A percentile compares a stretch with the other conserved stretches of the same genome.
These are phyloP conservation scores for Drosophila ogumai DNA, from an alignment of 1,140 invertebrate species.

Conservation along the genomic window DNA sequence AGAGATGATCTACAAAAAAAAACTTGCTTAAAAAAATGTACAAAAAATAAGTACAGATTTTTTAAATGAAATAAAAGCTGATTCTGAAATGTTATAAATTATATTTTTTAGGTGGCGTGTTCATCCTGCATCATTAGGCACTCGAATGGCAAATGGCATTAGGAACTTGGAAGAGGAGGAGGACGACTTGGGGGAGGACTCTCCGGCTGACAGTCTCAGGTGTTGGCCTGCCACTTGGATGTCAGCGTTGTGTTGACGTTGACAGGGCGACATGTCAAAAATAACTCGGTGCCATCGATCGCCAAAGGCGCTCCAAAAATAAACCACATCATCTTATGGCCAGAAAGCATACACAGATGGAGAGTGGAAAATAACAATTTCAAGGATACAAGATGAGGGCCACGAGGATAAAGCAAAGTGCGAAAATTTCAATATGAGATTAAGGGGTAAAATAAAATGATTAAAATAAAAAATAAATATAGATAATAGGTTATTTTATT, in stretches of 20 bases:
- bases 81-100: neutral
- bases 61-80: neutral
- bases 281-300: slow-evolving; percentile 44
- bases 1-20: neutral
- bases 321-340: slow-evolving; percentile 13
- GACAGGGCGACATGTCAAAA: slow-evolving; percentile 44
- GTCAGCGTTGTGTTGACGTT: slow-evolving; percentile 38
- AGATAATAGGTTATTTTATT: too few species aligned
- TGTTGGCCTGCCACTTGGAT: slow-evolving; percentile 41
- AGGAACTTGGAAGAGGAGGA: neutral
- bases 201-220: slow-evolving; percentile 16
- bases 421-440: neutral
- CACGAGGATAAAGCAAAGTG: too few species aligned
- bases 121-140: slow-evolving; percentile 38
- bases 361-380: neutral
- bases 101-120: neutral
- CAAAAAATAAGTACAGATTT: neutral
- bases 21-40: too few species aligned
- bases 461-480: neutral
- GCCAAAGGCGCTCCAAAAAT: slow-evolving; percentile 28
- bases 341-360: neutral
- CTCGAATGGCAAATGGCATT: slow-evolving; percentile 27
- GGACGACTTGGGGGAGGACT: neutral
- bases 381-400: neutral
- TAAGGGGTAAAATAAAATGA: neutral